A percentile compares a stretch with the other conserved stretches of the same genome.
Conservation (phyloP, 2,797 vertebrate genomes). For the Anableps anableps region DNA sequence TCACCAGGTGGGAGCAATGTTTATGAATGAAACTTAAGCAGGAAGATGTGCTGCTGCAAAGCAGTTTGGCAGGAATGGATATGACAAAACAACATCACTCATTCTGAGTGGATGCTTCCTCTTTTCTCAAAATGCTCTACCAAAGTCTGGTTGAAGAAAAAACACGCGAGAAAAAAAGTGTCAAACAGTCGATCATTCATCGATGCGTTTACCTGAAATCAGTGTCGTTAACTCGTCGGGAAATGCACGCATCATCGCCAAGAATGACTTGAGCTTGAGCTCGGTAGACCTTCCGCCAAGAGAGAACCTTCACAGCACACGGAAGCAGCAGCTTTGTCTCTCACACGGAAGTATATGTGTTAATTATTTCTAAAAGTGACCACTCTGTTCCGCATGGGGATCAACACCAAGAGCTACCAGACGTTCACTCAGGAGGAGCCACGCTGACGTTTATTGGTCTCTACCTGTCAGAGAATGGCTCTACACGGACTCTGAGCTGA, state of each 20-base stretch:
- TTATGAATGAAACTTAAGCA: neutral
- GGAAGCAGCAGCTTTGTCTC: conserved; percentile 44
- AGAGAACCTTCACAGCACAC: conserved; percentile 29
- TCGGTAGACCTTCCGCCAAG: conserved; percentile 25
- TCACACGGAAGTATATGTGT: conserved; percentile 71
- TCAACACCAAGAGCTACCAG: neutral
- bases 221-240: conserved; percentile 80
- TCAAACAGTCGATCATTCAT: rapidly evolving
- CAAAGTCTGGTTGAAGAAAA: neutral
- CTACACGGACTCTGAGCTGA: conserved; percentile 38
- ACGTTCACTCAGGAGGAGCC: neutral
- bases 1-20: neutral
- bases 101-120: neutral
- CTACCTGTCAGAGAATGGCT: conserved; percentile 18
- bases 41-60: neutral
- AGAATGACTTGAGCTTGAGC: neutral
- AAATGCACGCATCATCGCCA: conserved; percentile 69
- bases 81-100: neutral
- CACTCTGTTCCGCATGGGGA: conserved; percentile 27
- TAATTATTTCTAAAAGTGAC: conserved; percentile 57
- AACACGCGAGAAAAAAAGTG: neutral
- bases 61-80: neutral
- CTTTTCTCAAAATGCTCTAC: neutral
- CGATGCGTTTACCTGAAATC: conserved; percentile 75
- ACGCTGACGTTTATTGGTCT: conserved; percentile 37